These are phyloP conservation scores for Pseudoatta argentina DNA, from an alignment of 1,140 invertebrate genomes.

Conservation along the genomic window DNA sequence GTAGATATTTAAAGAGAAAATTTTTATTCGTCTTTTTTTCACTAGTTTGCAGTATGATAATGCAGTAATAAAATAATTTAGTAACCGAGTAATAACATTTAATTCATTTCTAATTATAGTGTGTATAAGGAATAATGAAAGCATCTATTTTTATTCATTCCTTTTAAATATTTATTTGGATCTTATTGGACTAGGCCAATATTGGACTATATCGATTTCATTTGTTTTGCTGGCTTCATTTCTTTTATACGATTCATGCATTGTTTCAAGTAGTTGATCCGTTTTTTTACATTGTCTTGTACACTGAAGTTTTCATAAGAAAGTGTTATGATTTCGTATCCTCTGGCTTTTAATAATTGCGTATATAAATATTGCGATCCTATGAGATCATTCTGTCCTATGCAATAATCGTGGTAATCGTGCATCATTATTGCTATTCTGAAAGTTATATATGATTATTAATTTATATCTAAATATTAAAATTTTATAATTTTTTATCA, in stretches of 20 bases:
- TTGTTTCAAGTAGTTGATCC: not conserved
- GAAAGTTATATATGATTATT: not conserved
- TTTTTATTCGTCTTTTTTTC: not conserved
- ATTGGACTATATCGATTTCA: not conserved
- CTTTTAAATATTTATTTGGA: conserved; percentile 44
- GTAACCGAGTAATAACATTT: conserved; percentile 5
- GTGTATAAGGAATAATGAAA: not conserved
- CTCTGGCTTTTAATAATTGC: conserved; percentile 45
- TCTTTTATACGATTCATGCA: conserved; percentile 28
- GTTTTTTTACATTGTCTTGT: conserved; percentile 36
- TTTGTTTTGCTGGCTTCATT: not conserved
- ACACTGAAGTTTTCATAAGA: conserved; percentile 39
- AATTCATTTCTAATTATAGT: conserved; percentile 20
- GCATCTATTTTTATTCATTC: not conserved
- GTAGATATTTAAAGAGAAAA: not conserved
- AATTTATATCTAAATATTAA: not conserved
- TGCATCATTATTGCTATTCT: conserved; percentile 51
- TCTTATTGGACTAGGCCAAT: conserved; percentile 36
- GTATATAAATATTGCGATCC: conserved; percentile 38
- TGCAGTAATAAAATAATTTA: conserved; percentile 1
- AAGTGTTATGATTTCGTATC: conserved; percentile 31
- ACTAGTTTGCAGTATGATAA: not conserved
- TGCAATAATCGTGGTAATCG: conserved; percentile 41
- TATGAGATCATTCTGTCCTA: conserved; percentile 35
- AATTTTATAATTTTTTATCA: not conserved